Evolutionary conservation across 92 coral and sea anemone species (phyloP).

Genomic region (Porites cylindrica): DNA sequence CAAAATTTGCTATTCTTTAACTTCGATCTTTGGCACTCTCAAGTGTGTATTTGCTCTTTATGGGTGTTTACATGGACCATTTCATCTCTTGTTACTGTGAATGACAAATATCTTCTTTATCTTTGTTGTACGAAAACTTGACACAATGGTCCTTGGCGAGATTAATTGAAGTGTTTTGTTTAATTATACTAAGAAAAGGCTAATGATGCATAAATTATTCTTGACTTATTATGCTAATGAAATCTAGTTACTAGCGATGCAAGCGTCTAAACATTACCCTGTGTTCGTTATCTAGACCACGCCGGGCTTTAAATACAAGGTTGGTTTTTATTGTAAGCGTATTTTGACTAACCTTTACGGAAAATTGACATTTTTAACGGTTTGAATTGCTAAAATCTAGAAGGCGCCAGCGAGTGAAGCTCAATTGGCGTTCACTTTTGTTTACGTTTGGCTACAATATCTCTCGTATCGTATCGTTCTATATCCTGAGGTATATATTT

Average conservation of each 20-base stretch:
- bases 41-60: neutral
- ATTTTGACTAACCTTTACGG: neutral
- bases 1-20: neutral
- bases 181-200: slow-evolving; percentile 10
- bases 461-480: neutral
- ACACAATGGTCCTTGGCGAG: slow-evolving; percentile 9
- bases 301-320: slow-evolving; percentile 14
- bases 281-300: neutral
- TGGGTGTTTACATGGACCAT: neutral
- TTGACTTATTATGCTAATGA: slow-evolving; percentile 34
- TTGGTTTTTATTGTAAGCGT: slow-evolving; percentile 7
- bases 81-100: neutral
- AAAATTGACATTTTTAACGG: neutral
- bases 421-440: neutral
- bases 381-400: neutral
- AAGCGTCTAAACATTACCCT: slow-evolving; percentile 18
- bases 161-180: slow-evolving; percentile 27
- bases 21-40: neutral
- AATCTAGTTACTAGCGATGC: neutral
- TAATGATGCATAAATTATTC: slow-evolving; percentile 36
- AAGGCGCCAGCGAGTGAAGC: slow-evolving; percentile 2
- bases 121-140: neutral
- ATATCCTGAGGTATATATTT: neutral
- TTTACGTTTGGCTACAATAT: slow-evolving; percentile 11
- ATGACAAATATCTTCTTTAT: neutral